These are phyloP conservation scores for Drosophila ironensis DNA, from an alignment of 1,140 invertebrate genomes.

Conservation along the genomic window DNA sequence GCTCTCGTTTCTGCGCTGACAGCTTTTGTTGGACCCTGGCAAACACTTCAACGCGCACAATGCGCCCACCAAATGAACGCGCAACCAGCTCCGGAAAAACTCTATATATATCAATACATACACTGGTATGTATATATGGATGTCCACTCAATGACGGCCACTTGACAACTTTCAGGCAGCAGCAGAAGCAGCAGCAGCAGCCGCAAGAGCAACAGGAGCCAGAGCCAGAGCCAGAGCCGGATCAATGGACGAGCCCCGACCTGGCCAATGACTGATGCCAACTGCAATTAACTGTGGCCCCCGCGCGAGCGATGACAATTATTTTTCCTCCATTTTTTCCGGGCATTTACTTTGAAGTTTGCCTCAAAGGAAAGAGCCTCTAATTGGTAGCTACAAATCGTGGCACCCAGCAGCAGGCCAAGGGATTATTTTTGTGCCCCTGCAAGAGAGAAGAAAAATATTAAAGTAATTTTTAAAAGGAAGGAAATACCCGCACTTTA, in stretches of 20 bases:
- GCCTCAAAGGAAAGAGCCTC: conserved; percentile 6
- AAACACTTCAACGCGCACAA: conserved; percentile 72
- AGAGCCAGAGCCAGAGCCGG: background rate
- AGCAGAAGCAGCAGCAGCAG: background rate
- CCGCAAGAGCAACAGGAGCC: background rate
- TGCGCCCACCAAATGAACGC: conserved; percentile 60
- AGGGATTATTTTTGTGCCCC: background rate
- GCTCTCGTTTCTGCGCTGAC: conserved; percentile 48
- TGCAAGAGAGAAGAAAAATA: background rate
- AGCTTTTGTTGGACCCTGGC: conserved; percentile 63
- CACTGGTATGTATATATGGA: background rate
- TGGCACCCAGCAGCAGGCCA: too few relatives aligned
- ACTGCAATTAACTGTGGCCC: conserved; percentile 36
- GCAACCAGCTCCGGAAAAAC: conserved; percentile 10
- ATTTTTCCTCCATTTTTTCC: conserved; percentile 12
- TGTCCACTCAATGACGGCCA: conserved; percentile 55
- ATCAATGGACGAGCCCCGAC: background rate
- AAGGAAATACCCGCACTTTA: background rate
- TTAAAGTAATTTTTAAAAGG: background rate
- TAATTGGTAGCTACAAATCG: conserved; percentile 33
- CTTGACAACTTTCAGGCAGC: conserved; percentile 41
- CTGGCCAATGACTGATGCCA: background rate
- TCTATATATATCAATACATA: conserved; percentile 15
- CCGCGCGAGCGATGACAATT: conserved; percentile 31
- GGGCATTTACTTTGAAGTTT: conserved; percentile 35